Conservation (phyloP, 2,797 vertebrate species). For the Lithobates pipiens region DNA sequence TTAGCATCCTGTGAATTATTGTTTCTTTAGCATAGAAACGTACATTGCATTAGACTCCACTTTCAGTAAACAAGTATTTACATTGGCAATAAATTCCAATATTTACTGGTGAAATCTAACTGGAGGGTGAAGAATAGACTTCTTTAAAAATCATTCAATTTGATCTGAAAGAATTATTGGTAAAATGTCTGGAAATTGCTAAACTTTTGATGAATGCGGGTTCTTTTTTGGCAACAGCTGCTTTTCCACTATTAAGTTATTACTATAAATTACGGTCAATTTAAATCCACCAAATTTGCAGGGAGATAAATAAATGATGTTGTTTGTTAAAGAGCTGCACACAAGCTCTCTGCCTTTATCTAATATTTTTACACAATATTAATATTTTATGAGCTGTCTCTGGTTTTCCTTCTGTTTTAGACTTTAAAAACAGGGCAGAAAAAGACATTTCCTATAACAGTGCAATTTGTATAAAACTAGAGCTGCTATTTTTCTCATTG, state of each 20-base stretch:
- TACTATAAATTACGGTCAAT: conserved; percentile 51
- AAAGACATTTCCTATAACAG: not conserved
- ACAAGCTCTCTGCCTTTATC: conserved; percentile 39
- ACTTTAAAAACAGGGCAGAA: not conserved
- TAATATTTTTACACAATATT: conserved; percentile 47
- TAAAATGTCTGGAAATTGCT: conserved; percentile 17
- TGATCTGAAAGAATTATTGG: conserved; percentile 13
- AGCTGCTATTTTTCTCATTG: not conserved
- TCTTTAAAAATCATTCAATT: not conserved
- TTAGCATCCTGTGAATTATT: conserved; percentile 15
- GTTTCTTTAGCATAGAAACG: conserved; percentile 14
- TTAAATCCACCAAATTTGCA: conserved; percentile 44
- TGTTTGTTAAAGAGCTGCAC: conserved; percentile 42
- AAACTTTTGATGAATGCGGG: conserved; percentile 46
- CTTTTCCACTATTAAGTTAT: conserved; percentile 47
- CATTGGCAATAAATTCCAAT: conserved; percentile 8
- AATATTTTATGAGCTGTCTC: conserved; percentile 49
- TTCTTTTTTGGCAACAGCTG: conserved; percentile 45
- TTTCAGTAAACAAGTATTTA: not conserved
- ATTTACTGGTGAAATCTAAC: not conserved
- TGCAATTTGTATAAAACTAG: not conserved
- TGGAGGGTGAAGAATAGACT: not conserved
- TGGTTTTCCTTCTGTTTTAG: conserved; percentile 14
- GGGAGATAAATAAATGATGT: conserved; percentile 38
- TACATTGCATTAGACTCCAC: not conserved